Evolutionary conservation across 2,797 vertebrate genomes (phyloP), one percentile per base, ranked within the genome.

Genomic region (Sebastes flavidus): DNA sequence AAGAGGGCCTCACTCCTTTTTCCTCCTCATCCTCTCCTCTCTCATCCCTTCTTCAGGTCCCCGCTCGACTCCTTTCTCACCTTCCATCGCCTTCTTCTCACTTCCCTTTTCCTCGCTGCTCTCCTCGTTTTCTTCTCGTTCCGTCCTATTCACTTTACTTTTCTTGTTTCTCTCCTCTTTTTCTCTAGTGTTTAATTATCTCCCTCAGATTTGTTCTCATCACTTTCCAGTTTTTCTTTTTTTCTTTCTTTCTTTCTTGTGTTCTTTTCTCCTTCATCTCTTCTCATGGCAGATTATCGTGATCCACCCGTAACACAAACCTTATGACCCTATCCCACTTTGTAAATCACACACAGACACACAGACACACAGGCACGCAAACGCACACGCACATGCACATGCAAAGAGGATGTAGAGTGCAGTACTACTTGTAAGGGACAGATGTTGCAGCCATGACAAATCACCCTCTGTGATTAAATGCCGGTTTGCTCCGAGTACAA

Each of bases 381-480:
- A 16, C 29, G 36, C 42, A 65, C 65, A 67, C 42, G 72, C 71
- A 78, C 36, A 29, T 8, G 70, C 27, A 22, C 24, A 20, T 24
- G 49, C 27, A 66, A 61, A 11, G 6, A 60, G 93, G 94, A 92
- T 94, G 96, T 95, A 93, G 95, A 95, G 93, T 96, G 95, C 96
- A 96, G 96, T 97, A 96, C 96, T 92, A 96, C 97, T 96, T 97
- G 96, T 97, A 96, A 96, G 96, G 97, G 97, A 97, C 97, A 98
- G 97, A 97, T 98, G 97, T 98, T 98, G 97, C 95, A 96, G 96
- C 96, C 96, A 96, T 97, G 97, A 98, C 97, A 97, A 97, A 97
- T 97, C 96, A 96, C 95, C 96, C 95, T 94, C 95, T 95, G 97
- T 98, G 97, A 99, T 98, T 97, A 98, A 98, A 98, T 96, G 96